Evolutionary conservation across 1,140 invertebrate genomes (phyloP).

Genomic region (Frieseomelitta varia): DNA sequence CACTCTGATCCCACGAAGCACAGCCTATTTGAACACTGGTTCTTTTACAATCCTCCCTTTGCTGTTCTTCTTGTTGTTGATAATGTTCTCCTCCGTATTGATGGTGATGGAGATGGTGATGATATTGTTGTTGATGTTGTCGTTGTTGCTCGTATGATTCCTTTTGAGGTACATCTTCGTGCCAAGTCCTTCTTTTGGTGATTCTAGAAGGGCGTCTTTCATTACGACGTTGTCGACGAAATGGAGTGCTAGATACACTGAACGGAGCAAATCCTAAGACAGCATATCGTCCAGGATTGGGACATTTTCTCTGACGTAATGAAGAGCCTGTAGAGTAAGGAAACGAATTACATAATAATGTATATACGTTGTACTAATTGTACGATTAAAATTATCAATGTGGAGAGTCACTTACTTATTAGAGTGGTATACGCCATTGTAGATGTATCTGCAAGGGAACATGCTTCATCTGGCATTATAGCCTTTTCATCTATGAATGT

Average conservation of each 20-base stretch:
- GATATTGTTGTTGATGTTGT: slow-evolving; percentile 23
- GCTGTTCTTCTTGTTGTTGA: background rate
- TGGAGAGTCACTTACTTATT: slow-evolving; percentile 87
- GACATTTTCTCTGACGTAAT: slow-evolving; percentile 80
- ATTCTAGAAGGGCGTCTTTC: slow-evolving; percentile 41
- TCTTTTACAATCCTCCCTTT: slow-evolving; percentile 71
- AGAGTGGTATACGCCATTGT: slow-evolving; percentile 90
- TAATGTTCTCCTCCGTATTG: slow-evolving; percentile 2
- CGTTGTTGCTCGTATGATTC: slow-evolving; percentile 38
- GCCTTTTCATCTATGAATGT: slow-evolving; percentile 74
- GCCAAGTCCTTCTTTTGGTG: slow-evolving; percentile 68
- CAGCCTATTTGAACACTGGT: slow-evolving; percentile 78
- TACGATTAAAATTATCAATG: background rate
- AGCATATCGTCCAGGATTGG: slow-evolving; percentile 80
- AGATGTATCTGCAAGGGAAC: slow-evolving; percentile 83
- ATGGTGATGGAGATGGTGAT: slow-evolving; percentile 29
- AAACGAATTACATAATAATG: background rate
- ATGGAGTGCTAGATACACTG: slow-evolving; percentile 45
- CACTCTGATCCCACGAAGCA: slow-evolving; percentile 73
- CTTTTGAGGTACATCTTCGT: slow-evolving; percentile 65
- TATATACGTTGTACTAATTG: background rate
- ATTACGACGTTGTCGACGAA: slow-evolving; percentile 56
- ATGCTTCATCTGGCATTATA: slow-evolving; percentile 84
- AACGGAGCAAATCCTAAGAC: slow-evolving; percentile 65
- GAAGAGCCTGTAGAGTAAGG: slow-evolving; percentile 72